Evolutionary conservation across 1,140 invertebrate genomes (phyloP).

Genomic region (Centruroides sculpturatus): DNA sequence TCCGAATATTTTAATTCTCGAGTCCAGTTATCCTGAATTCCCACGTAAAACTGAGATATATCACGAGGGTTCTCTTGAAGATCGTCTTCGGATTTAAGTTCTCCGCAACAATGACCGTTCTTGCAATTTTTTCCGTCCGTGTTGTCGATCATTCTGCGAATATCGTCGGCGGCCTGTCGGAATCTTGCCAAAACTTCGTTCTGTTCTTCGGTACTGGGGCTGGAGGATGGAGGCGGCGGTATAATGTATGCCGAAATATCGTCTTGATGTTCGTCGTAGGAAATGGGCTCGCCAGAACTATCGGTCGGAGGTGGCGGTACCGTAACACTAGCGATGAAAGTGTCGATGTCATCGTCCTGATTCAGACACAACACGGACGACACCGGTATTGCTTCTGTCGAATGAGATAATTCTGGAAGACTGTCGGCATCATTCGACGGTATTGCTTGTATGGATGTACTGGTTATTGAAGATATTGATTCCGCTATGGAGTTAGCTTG

Average conservation of each 20-base stretch:
- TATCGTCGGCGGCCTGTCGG: slow-evolving; percentile 20
- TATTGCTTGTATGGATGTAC: neutral
- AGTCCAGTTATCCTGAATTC: neutral
- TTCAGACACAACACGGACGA: neutral
- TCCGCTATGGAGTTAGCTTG: neutral
- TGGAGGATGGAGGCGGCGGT: slow-evolving; percentile 40
- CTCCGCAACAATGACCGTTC: too few species aligned
- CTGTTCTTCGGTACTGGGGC: slow-evolving; percentile 11
- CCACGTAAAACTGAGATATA: neutral
- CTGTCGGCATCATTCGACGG: neutral
- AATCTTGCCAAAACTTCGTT: slow-evolving; percentile 18
- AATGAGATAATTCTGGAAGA: neutral
- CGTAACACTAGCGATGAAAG: slow-evolving; percentile 63
- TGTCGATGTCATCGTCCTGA: slow-evolving; percentile 43
- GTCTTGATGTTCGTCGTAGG: neutral
- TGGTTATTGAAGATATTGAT: neutral
- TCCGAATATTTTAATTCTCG: neutral
- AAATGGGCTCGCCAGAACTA: neutral
- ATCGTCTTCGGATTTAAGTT: neutral
- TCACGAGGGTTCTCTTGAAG: neutral
- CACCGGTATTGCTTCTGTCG: neutral
- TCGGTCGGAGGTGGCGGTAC: slow-evolving; percentile 47
- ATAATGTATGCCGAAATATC: slow-evolving; percentile 40
- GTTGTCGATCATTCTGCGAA: slow-evolving; percentile 14
- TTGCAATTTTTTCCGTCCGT: too few species aligned